phyloP scores from a whole-genome alignment of 2,113 vertebrate genomes.

The Podilymbus podiceps region DNA sequence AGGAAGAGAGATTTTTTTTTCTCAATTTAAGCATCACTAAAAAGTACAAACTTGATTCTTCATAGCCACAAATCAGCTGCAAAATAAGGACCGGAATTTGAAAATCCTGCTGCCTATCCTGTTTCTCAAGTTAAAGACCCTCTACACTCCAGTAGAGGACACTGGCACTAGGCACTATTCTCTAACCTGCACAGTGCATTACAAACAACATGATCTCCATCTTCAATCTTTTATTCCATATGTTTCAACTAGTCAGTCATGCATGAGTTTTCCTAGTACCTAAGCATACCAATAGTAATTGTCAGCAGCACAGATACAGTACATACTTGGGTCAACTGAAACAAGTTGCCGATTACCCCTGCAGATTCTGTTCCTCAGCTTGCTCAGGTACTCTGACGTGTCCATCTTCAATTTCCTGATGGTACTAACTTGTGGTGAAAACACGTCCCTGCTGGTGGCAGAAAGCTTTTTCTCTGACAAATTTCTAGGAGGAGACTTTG shows the following conservation, averaged over 20 bases:
- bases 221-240: not conserved
- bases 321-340: conserved; percentile 79
- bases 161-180: not conserved
- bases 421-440: not conserved
- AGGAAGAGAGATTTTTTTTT: not conserved
- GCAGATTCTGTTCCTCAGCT: conserved; percentile 35
- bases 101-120: not conserved
- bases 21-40: not conserved
- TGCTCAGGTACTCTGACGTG: not conserved
- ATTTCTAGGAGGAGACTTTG: not conserved
- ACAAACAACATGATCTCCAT: not conserved
- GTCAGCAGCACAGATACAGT: not conserved
- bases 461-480: not conserved
- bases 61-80: not conserved
- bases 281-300: not conserved
- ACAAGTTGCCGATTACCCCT: conserved; percentile 56
- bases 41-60: not conserved
- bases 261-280: not conserved
- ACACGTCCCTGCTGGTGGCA: not conserved
- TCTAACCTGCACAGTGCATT: not conserved
- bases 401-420: not conserved
- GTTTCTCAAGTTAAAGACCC: not conserved
- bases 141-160: not conserved
- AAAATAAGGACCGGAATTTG: not conserved
- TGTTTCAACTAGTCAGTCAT: not conserved